Evolutionary conservation across 1,140 invertebrate genomes (phyloP).

Genomic region (Mactra quadrangularis): DNA sequence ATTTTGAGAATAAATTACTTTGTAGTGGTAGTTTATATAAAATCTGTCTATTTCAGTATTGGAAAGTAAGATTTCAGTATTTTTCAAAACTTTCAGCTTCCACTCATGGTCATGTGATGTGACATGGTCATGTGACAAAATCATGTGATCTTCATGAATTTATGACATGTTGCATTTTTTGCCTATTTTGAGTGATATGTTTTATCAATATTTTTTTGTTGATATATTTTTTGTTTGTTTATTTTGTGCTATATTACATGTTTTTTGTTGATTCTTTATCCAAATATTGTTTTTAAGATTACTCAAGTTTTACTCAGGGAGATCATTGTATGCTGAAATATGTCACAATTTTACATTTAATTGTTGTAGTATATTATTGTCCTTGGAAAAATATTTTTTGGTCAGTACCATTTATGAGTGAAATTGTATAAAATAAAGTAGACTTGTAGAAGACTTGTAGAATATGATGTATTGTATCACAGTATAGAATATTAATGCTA

Average conservation of each 20-base stretch:
- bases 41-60: no score
- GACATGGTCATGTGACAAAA: conserved; percentile 17
- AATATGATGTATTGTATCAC: not conserved
- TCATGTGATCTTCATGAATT: not conserved
- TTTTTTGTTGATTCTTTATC: conserved; percentile 53
- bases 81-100: conserved; percentile 19
- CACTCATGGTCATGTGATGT: conserved; percentile 1
- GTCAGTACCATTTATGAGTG: no score
- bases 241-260: conserved; percentile 38
- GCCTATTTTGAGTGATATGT: conserved; percentile 55
- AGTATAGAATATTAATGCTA: not conserved
- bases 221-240: conserved; percentile 30
- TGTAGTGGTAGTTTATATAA: no score
- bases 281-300: conserved; percentile 14
- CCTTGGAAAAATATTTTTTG: no score
- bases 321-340: conserved; percentile 5
- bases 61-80: no score
- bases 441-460: not conserved
- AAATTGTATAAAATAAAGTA: not conserved
- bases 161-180: conserved; percentile 35
- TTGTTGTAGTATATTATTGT: not conserved
- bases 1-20: no score
- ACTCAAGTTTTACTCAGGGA: conserved; percentile 60
- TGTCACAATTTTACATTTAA: not conserved
- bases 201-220: conserved; percentile 49